A percentile compares a stretch with the other conserved stretches of the same genome.
These are phyloP conservation scores for Hoplodrina ambigua DNA, from an alignment of 2,888 invertebrate genomes.

Conservation along the genomic window DNA sequence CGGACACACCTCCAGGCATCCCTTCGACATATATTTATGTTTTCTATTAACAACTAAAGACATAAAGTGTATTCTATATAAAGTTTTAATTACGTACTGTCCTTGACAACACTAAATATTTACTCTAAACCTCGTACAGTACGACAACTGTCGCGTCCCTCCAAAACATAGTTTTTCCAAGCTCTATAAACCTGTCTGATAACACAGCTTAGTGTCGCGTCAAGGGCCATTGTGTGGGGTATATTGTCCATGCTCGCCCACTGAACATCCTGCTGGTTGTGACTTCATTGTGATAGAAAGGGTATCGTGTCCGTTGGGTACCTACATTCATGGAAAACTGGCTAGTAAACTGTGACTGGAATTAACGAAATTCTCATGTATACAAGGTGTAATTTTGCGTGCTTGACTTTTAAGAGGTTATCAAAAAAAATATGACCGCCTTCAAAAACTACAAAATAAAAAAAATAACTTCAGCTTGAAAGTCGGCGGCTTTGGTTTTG, in stretches of 20 bases:
- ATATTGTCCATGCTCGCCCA: constrained; percentile 39
- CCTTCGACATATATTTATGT: too few relatives aligned
- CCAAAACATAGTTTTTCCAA: constrained; percentile 57
- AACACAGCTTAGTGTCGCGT: constrained; percentile 52
- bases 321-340: too few relatives aligned
- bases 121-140: background rate
- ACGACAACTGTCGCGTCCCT: constrained; percentile 6
- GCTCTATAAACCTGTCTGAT: constrained; percentile 58
- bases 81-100: background rate
- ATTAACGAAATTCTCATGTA: background rate
- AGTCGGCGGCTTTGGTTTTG: too few relatives aligned
- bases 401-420: too few relatives aligned
- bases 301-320: background rate
- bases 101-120: constrained; percentile 2
- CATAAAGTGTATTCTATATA: background rate
- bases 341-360: background rate
- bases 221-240: constrained; percentile 45
- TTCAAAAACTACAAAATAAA: too few relatives aligned
- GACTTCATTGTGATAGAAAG: constrained; percentile 41
- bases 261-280: constrained; percentile 46
- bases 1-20: too few relatives aligned
- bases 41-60: background rate
- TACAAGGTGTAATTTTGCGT: too few relatives aligned
- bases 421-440: too few relatives aligned
- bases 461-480: too few relatives aligned